Percentiles rank a stretch among this genome's conserved stretches.
phyloP scores from a whole-genome alignment of 2,113 vertebrate genomes.

The Haemorhous mexicanus region DNA sequence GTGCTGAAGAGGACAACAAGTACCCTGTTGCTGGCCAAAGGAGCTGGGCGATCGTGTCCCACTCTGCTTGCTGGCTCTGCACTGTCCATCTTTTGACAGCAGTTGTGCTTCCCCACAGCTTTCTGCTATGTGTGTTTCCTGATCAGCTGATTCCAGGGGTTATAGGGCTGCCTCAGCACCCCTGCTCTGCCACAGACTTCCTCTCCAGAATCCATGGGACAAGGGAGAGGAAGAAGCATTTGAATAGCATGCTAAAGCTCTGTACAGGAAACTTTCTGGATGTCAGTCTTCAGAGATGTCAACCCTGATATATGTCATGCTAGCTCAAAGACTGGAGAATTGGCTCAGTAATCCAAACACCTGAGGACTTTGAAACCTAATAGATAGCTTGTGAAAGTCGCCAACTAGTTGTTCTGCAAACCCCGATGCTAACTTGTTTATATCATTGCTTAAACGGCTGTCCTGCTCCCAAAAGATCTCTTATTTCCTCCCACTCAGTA shows the following conservation, averaged over 20 bases:
- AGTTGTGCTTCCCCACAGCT: background rate
- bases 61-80: background rate
- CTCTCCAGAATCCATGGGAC: background rate
- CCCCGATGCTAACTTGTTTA: background rate
- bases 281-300: background rate
- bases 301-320: accelerated
- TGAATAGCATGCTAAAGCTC: background rate
- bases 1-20: background rate
- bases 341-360: background rate
- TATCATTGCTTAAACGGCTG: background rate
- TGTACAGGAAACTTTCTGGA: background rate
- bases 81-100: accelerated
- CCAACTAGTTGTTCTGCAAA: background rate
- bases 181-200: background rate
- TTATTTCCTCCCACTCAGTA: background rate
- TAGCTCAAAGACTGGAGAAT: background rate
- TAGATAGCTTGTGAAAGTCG: background rate
- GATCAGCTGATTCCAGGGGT: background rate
- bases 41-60: background rate
- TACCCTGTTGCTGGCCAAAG: background rate
- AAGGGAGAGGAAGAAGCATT: background rate
- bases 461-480: background rate
- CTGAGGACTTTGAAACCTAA: background rate
- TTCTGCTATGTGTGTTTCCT: background rate
- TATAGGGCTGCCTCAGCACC: background rate